Conservation (phyloP, 2,113 vertebrate species). For the Crotalus viridis region DNA sequence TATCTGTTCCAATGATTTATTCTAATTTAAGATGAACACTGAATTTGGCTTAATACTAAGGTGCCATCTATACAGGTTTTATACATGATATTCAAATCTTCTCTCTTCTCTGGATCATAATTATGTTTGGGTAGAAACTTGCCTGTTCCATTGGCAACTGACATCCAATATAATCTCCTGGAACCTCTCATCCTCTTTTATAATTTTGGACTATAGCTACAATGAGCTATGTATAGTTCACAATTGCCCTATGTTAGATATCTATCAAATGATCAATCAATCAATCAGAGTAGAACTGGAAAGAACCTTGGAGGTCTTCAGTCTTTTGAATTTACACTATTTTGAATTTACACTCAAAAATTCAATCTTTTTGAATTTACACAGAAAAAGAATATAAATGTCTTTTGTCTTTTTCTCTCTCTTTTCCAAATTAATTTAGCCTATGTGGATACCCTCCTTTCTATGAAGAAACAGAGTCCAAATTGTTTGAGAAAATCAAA, state of each 20-base stretch:
- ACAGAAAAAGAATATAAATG: not conserved
- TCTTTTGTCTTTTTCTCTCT: not conserved
- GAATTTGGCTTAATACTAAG: not conserved
- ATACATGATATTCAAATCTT: not conserved
- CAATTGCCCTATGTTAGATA: not conserved
- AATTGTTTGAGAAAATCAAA: slow-evolving; percentile 90
- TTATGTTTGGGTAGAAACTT: not conserved
- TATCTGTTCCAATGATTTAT: not conserved
- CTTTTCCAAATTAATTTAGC: slow-evolving; percentile 60
- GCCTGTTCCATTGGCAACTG: not conserved
- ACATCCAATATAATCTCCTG: not conserved
- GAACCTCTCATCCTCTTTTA: slow-evolving; percentile 26
- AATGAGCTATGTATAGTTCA: not conserved
- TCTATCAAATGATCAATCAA: not conserved
- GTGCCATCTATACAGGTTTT: not conserved
- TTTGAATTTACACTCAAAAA: too few relatives aligned
- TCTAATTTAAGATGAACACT: not conserved
- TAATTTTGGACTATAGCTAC: not conserved
- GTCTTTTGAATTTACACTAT: too few relatives aligned
- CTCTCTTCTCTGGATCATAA: not conserved
- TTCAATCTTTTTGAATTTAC: not conserved
- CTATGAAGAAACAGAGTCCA: slow-evolving; percentile 90
- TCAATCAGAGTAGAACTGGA: too few relatives aligned
- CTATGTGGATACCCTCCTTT: slow-evolving; percentile 94
- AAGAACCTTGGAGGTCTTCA: too few relatives aligned